A percentile compares a stretch with the other conserved stretches of the same genome.
Evolutionary conservation across 53 echinoderm and acorn worm genomes (phyloP).

Genomic region (Mesocentrotus franciscanus): DNA sequence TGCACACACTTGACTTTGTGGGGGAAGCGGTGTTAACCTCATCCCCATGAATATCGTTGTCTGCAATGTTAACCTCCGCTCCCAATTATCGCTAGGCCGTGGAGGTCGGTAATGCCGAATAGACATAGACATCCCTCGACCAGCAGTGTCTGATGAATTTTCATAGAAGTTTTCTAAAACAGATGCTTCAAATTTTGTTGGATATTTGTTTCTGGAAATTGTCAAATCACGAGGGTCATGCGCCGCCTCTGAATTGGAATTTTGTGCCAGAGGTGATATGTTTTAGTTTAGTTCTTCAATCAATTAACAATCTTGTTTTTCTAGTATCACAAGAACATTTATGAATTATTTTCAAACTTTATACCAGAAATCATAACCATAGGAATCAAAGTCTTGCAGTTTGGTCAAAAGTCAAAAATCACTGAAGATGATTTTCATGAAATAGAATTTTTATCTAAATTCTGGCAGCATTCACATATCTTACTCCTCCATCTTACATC

Average conservation of each 20-base stretch:
- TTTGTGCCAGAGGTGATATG: neutral
- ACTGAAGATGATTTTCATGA: no score
- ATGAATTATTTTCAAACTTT: no score
- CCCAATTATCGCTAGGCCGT: conserved; percentile 30
- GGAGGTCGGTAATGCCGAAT: neutral
- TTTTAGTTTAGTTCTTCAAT: neutral
- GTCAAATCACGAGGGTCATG: neutral
- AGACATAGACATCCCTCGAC: neutral
- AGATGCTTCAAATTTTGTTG: neutral
- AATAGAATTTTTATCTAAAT: no score
- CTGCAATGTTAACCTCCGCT: conserved; percentile 18
- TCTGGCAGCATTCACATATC: no score
- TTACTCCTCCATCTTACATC: no score
- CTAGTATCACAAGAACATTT: no score
- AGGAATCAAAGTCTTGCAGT: no score
- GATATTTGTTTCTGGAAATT: neutral
- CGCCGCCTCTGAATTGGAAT: neutral
- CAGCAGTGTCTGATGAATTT: neutral
- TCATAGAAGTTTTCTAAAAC: neutral
- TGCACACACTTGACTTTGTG: conserved; percentile 49
- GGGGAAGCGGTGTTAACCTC: conserved; percentile 41
- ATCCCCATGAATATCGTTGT: conserved; percentile 33
- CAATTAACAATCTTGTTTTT: no score
- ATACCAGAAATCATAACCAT: no score
- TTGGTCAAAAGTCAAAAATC: no score